Base-by-base conservation (phyloP, 1,140 invertebrate genomes). In the Holotrichia oblita region DNA sequence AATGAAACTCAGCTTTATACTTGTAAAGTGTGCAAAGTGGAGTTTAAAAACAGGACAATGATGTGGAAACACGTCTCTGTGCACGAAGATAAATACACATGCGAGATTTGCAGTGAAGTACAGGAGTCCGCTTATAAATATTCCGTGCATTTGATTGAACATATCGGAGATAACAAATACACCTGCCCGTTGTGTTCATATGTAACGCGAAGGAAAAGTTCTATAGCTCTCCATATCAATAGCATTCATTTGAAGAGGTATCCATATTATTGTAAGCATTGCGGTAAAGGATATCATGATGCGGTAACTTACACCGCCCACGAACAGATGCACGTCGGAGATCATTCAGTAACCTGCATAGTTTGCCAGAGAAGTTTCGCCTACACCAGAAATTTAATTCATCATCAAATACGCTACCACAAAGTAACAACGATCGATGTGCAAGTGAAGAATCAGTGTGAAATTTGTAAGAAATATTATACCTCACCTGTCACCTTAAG, bases 301-400 rank as follows among this genome's bases (percentile, higher is more conserved):
- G 22, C 77, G 34, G 79, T 80, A 0, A 41, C 81, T 0, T 83
- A 79, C 73, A 81, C 79, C 41, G 90, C 91, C 81, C 92, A 93
- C 76, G 86, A 90, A 78, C 90, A 93, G 81, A 92, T 91, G 1
- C 89, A 93, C 9, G 90, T 90, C 0, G 92, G 93, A 0, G 93
- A 94, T 82, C 90, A 91, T 80, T 90, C 92, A 0, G 91, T 91
- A 81, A 86, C 86, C 44, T 85, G 84, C 61, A 79, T 84, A 7
- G 84, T 85, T 14, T 85, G 84, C 86, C 40, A 79, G 72, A 81
- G 82, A 59, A 76, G 41, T 9, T 85, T 85, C 55, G 77, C 80
- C 20, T 85, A 86, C 64, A 82, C 83, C 0, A 79, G 85, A 10
- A 85, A 85, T 73, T 78, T 86, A 10, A 81, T 81, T 10, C 84